Conservation (phyloP, 92 coral and sea anemone genomes). For the Micromussa lordhowensis region DNA sequence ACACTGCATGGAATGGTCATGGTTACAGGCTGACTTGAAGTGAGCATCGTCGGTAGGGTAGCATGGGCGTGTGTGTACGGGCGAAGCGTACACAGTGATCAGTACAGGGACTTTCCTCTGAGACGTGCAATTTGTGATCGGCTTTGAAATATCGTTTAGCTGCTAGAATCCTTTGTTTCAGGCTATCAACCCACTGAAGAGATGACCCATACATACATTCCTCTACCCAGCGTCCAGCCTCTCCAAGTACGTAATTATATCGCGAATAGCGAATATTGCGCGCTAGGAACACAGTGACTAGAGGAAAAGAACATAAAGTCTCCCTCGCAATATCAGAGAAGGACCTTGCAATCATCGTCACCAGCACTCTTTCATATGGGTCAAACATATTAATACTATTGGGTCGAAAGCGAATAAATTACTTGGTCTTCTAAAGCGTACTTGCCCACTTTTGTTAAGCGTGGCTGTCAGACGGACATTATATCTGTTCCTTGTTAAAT, state of each 20-base stretch:
- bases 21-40: slow-evolving; percentile 29
- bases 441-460: too few species aligned
- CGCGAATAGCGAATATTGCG: not conserved
- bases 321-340: too few species aligned
- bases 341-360: too few species aligned
- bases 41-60: slow-evolving; percentile 11
- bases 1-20: slow-evolving; percentile 23
- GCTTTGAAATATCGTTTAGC: slow-evolving; percentile 46
- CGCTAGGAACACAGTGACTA: not conserved
- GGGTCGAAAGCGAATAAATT: too few species aligned
- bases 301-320: not conserved
- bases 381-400: too few species aligned
- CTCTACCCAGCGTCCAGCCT: not conserved
- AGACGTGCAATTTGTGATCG: slow-evolving; percentile 51
- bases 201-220: slow-evolving; percentile 25
- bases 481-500: too few species aligned
- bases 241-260: not conserved
- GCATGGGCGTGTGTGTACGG: too few species aligned
- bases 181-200: slow-evolving; percentile 29
- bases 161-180: slow-evolving; percentile 28
- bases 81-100: slow-evolving; percentile 34
- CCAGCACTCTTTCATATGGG: too few species aligned
- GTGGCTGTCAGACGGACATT: too few species aligned
- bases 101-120: slow-evolving; percentile 46
- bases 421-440: too few species aligned